Evolutionary conservation across 2,797 vertebrate genomes (phyloP), one percentile per base, ranked within the genome.

Genomic region (Anabas testudineus): DNA sequence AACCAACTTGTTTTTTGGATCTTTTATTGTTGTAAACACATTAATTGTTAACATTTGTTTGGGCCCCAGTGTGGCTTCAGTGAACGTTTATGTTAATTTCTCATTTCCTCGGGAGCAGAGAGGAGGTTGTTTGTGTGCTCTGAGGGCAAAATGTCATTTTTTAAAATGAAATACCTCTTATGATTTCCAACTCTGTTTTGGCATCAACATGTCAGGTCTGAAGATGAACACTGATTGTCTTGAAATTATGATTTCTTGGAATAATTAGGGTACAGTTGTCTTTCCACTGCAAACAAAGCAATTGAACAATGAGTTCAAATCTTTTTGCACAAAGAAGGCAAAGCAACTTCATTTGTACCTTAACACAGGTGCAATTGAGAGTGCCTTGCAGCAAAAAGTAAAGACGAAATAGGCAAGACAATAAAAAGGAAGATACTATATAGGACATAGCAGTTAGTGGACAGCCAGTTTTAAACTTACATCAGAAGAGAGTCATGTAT

Each of bases 11-110:
- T 52, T 43, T 3, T 39, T 26, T 3, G 2, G 22, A 19, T 43
- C 6, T 57, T 19, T 56, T 58, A 10, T 64, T 69, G 54, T 16
- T 34, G 71, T 61, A 47, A 80, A 71, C 72, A 71, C 22, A 28
- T 47, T 61, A n/a, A 56, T 47, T 19, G 45, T 51, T 30, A 43
- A 55, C 62, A 53, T 71, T 59, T 71, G 63, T 74, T 74, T 30
- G 7, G 24, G 10, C 16, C 10, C 42, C 16, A 24, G 9, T 39
- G 24, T 42, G 75, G 55, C 69, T 9, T 12, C 26, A 14, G 5
- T 36, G 10, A 42, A 43, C n/a, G 19, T 54, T 72, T 37, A 36
- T 34, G 54, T 36, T 71, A 3, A 56, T 67, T 24, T 64, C 42
- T 62, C 24, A 48, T 52, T 74, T 81, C 49, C 52, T 53, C 41